Percentiles rank a stretch among this genome's conserved stretches.
Evolutionary conservation across 2,888 invertebrate genomes (phyloP).

Genomic region (Branchinecta sandiegonensis): DNA sequence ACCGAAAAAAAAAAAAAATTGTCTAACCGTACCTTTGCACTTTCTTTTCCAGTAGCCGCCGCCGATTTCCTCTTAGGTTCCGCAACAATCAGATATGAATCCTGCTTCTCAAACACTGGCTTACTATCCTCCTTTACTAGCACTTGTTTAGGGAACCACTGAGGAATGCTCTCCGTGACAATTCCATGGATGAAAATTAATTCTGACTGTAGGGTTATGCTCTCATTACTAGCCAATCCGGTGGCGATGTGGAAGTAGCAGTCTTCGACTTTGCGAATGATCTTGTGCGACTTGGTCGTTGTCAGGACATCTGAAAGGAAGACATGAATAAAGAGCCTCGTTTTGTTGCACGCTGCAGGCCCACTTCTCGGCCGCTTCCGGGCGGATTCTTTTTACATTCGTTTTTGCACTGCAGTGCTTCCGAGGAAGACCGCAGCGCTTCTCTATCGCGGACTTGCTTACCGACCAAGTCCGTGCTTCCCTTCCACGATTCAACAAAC

Average conservation of each 20-base stretch:
- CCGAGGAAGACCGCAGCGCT: no score
- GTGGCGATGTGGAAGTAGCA: conserved; percentile 59
- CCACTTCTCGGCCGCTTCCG: no score
- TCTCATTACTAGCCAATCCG: conserved; percentile 68
- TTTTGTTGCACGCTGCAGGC: no score
- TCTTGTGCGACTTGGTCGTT: conserved; percentile 61
- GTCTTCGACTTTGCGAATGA: conserved; percentile 60
- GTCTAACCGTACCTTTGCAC: conserved; percentile 24
- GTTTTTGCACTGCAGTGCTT: no score
- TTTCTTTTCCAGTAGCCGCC: conserved; percentile 41
- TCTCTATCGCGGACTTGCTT: no score
- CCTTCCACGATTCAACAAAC: no score
- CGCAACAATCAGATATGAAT: conserved; percentile 61
- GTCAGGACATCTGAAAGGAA: conserved; percentile 40
- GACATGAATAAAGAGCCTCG: no score
- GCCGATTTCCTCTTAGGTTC: conserved; percentile 53
- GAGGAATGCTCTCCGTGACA: conserved; percentile 62
- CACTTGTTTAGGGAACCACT: conserved; percentile 36
- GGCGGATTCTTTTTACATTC: no score
- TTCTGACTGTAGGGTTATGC: conserved; percentile 53
- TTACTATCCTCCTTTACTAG: conserved; percentile 17
- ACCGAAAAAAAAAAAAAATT: no score
- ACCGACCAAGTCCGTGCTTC: no score
- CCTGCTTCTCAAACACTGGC: conserved; percentile 39
- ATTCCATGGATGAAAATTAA: conserved; percentile 67